phyloP scores from a whole-genome alignment of 2,113 vertebrate genomes.

The Macrotis lagotis region DNA sequence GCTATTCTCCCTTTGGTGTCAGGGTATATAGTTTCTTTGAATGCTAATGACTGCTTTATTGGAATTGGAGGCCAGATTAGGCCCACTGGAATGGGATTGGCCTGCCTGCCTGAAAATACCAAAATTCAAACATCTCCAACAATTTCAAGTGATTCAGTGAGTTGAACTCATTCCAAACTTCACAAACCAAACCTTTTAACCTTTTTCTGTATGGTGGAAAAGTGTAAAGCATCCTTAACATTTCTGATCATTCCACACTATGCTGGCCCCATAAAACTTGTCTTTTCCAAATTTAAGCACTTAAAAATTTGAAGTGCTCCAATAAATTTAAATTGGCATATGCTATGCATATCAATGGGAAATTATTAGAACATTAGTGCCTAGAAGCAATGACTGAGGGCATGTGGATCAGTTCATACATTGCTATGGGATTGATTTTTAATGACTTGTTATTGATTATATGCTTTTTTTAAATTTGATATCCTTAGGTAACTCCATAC shows the following conservation, averaged over 20 bases:
- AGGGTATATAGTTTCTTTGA: neutral
- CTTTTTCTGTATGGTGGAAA: conserved; percentile 80
- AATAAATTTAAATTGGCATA: conserved; percentile 87
- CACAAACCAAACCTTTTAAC: conserved; percentile 78
- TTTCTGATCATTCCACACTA: conserved; percentile 76
- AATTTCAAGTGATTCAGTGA: conserved; percentile 62
- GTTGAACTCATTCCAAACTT: conserved; percentile 81
- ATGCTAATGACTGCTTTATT: neutral
- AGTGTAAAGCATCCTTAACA: conserved; percentile 78
- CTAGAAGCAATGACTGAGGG: conserved; percentile 82
- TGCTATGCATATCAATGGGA: conserved; percentile 83
- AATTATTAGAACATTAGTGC: conserved; percentile 86
- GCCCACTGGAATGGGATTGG: neutral
- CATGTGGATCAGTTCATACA: conserved; percentile 80
- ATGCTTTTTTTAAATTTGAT: conserved; percentile 83
- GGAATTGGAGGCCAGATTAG: conserved; percentile 21
- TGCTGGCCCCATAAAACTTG: conserved; percentile 78
- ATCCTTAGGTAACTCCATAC: conserved; percentile 78
- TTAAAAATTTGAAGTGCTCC: conserved; percentile 84
- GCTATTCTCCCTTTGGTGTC: neutral
- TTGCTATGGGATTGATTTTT: conserved; percentile 83
- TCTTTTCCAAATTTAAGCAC: conserved; percentile 84
- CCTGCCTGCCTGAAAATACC: conserved; percentile 9
- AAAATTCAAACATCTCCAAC: conserved; percentile 58
- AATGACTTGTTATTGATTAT: conserved; percentile 87